Evolutionary conservation across 2,888 invertebrate genomes (phyloP), one percentile per base, ranked within the genome.

Genomic region (Drosophila kuntzei): DNA sequence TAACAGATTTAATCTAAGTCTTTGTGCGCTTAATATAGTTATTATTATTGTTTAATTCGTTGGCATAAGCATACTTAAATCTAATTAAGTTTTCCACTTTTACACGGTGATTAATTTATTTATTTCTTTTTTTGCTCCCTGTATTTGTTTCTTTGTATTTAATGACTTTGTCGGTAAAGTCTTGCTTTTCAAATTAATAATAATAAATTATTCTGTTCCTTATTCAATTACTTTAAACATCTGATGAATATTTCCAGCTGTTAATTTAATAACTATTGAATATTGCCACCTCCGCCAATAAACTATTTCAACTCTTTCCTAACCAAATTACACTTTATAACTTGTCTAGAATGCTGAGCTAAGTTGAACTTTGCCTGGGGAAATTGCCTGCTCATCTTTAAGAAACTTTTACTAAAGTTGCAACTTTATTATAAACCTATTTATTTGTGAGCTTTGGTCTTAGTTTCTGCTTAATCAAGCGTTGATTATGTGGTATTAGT

Each of bases 401-500:
- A 12, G 37, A 32, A 36, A 62, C 18, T 62, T 74, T 37, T 22
- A 12, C 34, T 14, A 25, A 29, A 51, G 16, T 9, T 14, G 39
- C 27, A 61, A 59, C 27, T 63, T 67, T 54, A 16, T 22, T 49
- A 25, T 22, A 39, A 53, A 32, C n/a, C 6, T 36, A 18, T 32
- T 50, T 50, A 36, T 54, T 49, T 74, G 41, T 39, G 37, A 41
- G n/a, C n/a, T 39, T 43, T 44, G 27, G 20, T 20, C 14, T n/a
- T 12, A 39, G 55, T 39, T 22, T 46, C 27, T 43, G 69, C 53
- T 37, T 51, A 63, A 79, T 76, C 50, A 76, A 49, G 63, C 37
- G 62, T 55, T 67, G 59, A 68, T 76, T 68, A 63, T 49, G 61
- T 54, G 47, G 57, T 32, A 37, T 54, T 46, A 60, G 61, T 50